phyloP scores from a whole-genome alignment of 2,797 vertebrate genomes.

The Gymnothorax reevesii region DNA sequence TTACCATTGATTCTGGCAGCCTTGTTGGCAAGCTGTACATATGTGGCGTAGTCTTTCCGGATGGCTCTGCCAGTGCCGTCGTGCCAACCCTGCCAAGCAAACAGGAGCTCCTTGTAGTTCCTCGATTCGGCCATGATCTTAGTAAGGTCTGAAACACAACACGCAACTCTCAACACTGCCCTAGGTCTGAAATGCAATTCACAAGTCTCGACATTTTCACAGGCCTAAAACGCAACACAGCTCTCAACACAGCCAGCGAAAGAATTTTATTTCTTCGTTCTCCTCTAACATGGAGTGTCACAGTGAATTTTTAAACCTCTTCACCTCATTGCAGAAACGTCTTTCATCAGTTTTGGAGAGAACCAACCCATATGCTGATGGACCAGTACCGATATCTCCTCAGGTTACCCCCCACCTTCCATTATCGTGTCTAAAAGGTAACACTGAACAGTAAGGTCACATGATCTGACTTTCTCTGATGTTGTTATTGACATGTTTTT shows the following conservation, averaged over 20 bases:
- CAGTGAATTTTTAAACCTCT: too few species aligned
- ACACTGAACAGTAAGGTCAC: too few species aligned
- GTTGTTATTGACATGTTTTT: too few species aligned
- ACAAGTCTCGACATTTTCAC: background rate
- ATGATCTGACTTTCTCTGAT: too few species aligned
- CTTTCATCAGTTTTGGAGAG: too few species aligned
- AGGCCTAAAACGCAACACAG: background rate
- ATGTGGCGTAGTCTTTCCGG: conserved; percentile 77
- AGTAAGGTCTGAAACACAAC: conserved; percentile 79
- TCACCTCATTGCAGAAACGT: too few species aligned
- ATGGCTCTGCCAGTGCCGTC: conserved; percentile 83
- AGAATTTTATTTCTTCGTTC: background rate
- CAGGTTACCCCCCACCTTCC: too few species aligned
- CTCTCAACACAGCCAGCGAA: background rate
- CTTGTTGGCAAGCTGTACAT: conserved; percentile 89
- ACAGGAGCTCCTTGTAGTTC: conserved; percentile 86
- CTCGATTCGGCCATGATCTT: conserved; percentile 84
- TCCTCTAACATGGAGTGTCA: too few species aligned
- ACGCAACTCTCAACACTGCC: background rate
- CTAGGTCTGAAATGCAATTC: background rate
- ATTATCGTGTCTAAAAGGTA: too few species aligned
- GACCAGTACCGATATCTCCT: too few species aligned
- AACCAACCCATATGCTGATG: too few species aligned
- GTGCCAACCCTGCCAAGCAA: conserved; percentile 92
- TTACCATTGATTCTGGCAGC: conserved; percentile 88